These are phyloP conservation scores for Protobothrops flavoviridis DNA, from an alignment of 2,113 vertebrate genomes.

Conservation along the genomic window DNA sequence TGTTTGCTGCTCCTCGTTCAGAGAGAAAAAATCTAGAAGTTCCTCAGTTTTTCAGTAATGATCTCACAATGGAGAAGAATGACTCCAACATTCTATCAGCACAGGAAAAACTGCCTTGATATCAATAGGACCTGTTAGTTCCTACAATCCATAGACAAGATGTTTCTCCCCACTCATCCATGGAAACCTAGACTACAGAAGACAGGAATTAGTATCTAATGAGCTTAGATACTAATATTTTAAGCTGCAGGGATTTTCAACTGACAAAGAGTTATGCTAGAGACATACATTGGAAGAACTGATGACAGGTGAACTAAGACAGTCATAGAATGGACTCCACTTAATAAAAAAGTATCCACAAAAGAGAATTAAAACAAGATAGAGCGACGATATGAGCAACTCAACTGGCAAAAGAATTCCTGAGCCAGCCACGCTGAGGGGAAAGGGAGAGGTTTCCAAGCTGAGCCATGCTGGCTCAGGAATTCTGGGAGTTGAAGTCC, in stretches of 20 bases:
- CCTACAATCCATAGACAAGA: neutral
- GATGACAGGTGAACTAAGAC: too few relatives aligned
- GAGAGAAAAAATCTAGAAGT: rapidly evolving
- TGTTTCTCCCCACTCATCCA: neutral
- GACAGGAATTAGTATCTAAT: neutral
- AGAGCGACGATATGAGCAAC: too few relatives aligned
- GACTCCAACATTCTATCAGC: neutral
- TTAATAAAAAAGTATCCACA: too few relatives aligned
- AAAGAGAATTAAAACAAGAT: too few relatives aligned
- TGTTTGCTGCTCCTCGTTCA: rapidly evolving
- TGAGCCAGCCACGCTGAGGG: too few relatives aligned
- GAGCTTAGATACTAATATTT: neutral
- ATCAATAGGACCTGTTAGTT: neutral
- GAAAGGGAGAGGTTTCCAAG: too few relatives aligned
- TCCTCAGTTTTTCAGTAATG: neutral
- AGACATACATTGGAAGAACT: neutral
- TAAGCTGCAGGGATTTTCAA: neutral
- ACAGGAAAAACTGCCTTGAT: neutral
- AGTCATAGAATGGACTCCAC: too few relatives aligned
- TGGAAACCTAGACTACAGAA: neutral
- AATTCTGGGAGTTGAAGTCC: too few relatives aligned
- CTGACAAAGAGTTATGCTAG: neutral
- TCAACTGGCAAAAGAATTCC: too few relatives aligned
- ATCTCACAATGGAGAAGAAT: neutral
- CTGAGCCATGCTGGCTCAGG: too few relatives aligned